A percentile compares a stretch with the other conserved stretches of the same genome.
phyloP scores from a whole-genome alignment of 2,888 invertebrate genomes.

The Apamea crenata region DNA sequence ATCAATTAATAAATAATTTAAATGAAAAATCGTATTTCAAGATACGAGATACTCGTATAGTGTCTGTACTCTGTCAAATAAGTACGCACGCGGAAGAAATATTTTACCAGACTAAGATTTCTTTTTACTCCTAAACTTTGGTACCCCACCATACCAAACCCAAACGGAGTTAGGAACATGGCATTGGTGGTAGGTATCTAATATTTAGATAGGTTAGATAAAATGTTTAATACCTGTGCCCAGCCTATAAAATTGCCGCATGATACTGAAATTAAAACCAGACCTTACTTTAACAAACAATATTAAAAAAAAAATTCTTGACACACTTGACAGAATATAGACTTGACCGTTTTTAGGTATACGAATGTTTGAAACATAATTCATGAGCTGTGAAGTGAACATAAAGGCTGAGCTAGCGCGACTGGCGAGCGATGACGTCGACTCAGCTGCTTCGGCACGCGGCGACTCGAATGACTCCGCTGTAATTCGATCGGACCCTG shows the following conservation, averaged over 20 bases:
- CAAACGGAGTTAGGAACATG: too few relatives aligned
- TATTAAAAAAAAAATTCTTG: background rate
- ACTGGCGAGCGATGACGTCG: slow-evolving; percentile 74
- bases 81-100: background rate
- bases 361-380: slow-evolving; percentile 62
- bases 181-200: background rate
- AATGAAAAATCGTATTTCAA: background rate
- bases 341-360: slow-evolving; percentile 51
- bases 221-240: background rate
- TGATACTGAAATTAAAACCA: background rate
- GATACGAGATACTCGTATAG: too few relatives aligned
- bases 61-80: background rate
- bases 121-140: too few relatives aligned
- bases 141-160: too few relatives aligned
- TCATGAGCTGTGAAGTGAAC: slow-evolving; percentile 62
- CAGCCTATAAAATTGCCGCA: background rate
- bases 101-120: background rate
- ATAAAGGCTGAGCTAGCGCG: slow-evolving; percentile 60
- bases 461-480: slow-evolving; percentile 80
- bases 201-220: background rate
- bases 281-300: background rate
- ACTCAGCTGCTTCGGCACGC: slow-evolving; percentile 78
- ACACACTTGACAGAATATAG: slow-evolving; percentile 12
- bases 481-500: slow-evolving; percentile 82
- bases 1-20: background rate